These are phyloP conservation scores for Noctua janthina DNA, from an alignment of 2,888 invertebrate genomes.

Conservation along the genomic window DNA sequence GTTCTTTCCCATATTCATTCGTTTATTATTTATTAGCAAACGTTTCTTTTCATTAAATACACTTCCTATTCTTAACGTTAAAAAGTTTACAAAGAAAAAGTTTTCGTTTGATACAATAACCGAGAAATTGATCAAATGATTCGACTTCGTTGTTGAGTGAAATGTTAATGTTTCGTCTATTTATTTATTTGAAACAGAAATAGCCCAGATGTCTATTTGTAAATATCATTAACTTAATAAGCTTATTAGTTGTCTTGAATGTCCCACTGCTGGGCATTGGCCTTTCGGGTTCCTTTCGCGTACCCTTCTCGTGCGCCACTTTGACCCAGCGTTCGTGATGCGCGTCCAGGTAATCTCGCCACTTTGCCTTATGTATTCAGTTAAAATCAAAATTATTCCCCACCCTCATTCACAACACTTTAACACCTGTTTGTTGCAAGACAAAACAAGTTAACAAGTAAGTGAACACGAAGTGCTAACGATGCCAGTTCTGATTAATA, in stretches of 20 bases:
- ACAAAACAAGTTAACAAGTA: no score
- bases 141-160: background rate
- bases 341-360: background rate
- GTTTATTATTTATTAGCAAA: background rate
- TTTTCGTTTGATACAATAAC: constrained; percentile 34
- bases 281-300: no score
- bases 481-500: background rate
- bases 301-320: background rate
- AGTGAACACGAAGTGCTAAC: background rate
- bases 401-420: background rate
- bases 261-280: background rate
- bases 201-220: background rate
- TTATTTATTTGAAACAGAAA: constrained; percentile 5
- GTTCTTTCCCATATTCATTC: background rate
- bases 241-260: background rate
- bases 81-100: constrained; percentile 30
- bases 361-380: background rate
- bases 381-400: background rate
- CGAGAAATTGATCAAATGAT: constrained; percentile 17
- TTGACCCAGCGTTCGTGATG: background rate
- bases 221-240: background rate
- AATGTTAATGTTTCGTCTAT: background rate
- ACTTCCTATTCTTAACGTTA: background rate
- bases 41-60: constrained; percentile 8
- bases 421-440: background rate